A percentile compares a stretch with the other conserved stretches of the same genome.
These are phyloP conservation scores for Nasonia longicornis DNA, from an alignment of 1,140 invertebrate species.

Conservation along the genomic window DNA sequence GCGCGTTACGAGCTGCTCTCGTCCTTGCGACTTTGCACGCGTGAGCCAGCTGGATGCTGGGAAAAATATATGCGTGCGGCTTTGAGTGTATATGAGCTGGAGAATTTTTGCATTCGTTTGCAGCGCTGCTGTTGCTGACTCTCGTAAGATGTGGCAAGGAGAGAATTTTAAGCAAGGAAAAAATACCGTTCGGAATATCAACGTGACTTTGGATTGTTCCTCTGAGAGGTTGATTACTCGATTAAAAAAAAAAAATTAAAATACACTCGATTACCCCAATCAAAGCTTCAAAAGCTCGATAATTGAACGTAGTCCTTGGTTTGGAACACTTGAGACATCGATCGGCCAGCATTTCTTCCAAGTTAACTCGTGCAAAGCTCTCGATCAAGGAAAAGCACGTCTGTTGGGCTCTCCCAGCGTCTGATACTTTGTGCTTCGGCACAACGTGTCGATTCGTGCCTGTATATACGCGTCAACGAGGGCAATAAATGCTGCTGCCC, in stretches of 20 bases:
- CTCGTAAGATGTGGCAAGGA: too few species aligned
- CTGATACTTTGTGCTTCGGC: background rate
- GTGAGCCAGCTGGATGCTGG: background rate
- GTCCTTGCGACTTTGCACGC: background rate
- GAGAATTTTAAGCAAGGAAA: too few species aligned
- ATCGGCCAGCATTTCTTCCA: background rate
- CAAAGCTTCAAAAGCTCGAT: background rate
- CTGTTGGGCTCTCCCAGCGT: background rate
- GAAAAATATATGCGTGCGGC: background rate
- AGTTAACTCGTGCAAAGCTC: background rate
- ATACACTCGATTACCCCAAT: background rate
- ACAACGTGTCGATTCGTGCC: background rate
- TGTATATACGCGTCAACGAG: conserved; percentile 30
- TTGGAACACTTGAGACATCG: background rate
- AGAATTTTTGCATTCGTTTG: background rate
- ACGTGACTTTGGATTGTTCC: too few species aligned
- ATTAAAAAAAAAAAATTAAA: too few species aligned
- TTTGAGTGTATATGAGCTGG: background rate
- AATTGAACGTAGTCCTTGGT: background rate
- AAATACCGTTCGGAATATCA: too few species aligned
- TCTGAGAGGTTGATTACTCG: too few species aligned
- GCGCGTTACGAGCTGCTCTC: conserved; percentile 48
- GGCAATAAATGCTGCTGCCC: conserved; percentile 43
- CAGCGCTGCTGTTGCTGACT: background rate
- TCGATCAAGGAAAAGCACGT: background rate